Base-by-base conservation (phyloP, 1,140 invertebrate species). In the Drosophila jambulina region DNA sequence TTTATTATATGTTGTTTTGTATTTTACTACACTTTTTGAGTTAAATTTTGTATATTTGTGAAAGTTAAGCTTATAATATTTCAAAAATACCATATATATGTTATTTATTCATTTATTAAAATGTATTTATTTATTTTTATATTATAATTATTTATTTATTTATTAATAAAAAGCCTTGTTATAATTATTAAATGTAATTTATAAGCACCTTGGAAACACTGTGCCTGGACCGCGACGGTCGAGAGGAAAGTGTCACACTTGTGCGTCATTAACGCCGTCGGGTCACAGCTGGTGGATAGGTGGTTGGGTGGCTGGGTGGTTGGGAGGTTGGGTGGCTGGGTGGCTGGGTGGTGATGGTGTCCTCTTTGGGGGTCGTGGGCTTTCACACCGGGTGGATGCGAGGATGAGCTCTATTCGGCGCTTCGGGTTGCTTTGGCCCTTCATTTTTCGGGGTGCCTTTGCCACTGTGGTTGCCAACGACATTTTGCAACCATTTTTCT, bases 191-290 rank as follows among this genome's bases (percentile, higher is more conserved):
- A 57, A 38, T 4, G 10, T 12, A 5, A 7, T 27, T 9, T 17
- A 10, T 36, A 19, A 13, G 0, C 10, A 8, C 12, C 2, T 42
- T 70, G 10, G 23, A 3, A 23, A 9, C 69, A 75, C 69, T 63
- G 71, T 75, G 27, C 25, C 15, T n/a, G 23, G 7, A 40, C 38
- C 32, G 57, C 32, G 42, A 43, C 23, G 34, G 40, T 34, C 42
- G 63, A 53, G 43, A 67, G 53, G 72, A 82, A 88, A 90, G 85
- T 90, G 85, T 90, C 85, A 90, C 85, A 90, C 85, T 90, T 90
- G 85, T 90, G 85, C 85, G 85, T 90, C 85, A 90, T 90, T 90
- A 90, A 90, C 85, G 78, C 85, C 68, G 85, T 75, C 80, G 85
- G 85, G 85, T 90, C 85, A 85, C 85, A 90, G 86, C 85, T 90